These are phyloP conservation scores for Herpetotheres cachinnans DNA, from an alignment of 2,113 vertebrate species.

Conservation along the genomic window DNA sequence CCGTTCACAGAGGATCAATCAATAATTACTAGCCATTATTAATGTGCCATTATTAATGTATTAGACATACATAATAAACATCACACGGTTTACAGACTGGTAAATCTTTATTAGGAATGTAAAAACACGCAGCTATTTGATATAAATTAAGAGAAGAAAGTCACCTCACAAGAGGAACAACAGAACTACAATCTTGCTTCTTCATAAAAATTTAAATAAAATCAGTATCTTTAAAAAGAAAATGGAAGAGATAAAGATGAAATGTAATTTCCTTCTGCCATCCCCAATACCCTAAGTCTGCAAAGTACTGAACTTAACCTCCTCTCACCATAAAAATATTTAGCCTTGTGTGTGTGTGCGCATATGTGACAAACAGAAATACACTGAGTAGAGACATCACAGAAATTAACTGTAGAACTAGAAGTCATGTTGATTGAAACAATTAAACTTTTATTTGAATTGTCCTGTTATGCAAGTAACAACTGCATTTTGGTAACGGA, in stretches of 20 bases:
- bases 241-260: neutral
- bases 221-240: neutral
- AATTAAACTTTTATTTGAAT: neutral
- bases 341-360: accelerated
- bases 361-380: neutral
- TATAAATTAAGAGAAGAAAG: neutral
- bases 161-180: neutral
- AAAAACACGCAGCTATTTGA: neutral
- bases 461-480: neutral
- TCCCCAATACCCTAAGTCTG: neutral
- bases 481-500: neutral
- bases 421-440: neutral
- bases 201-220: neutral
- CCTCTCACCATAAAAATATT: neutral
- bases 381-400: neutral
- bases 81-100: neutral
- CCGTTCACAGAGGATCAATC: neutral
- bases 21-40: neutral
- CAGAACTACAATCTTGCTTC: neutral
- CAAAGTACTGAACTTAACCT: neutral
- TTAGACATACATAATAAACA: neutral
- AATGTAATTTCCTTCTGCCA: neutral
- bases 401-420: neutral
- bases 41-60: neutral
- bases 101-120: neutral